phyloP scores from a whole-genome alignment of 92 coral and sea anemone species.

The Meandrina meandrites region DNA sequence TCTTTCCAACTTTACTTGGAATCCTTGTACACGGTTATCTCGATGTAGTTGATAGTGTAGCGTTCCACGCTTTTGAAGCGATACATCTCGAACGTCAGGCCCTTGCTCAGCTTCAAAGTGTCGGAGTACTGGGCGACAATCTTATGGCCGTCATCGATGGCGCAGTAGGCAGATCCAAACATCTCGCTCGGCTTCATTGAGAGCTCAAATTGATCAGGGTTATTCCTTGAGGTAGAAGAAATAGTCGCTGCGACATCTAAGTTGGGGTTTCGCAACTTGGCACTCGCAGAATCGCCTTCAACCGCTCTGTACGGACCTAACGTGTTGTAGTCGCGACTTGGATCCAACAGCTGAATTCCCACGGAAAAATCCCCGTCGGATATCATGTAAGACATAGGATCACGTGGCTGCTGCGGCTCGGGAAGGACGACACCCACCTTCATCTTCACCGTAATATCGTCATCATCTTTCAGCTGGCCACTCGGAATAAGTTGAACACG shows the following conservation, averaged over 20 bases:
- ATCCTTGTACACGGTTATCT: slow-evolving; percentile 46
- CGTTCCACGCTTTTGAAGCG: slow-evolving; percentile 49
- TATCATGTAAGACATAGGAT: slow-evolving; percentile 66
- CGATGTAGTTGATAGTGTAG: slow-evolving; percentile 67
- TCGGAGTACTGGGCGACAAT: slow-evolving; percentile 48
- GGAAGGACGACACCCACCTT: slow-evolving; percentile 59
- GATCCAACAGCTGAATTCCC: slow-evolving; percentile 66
- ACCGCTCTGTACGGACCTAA: slow-evolving; percentile 62
- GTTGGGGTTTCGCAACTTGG: slow-evolving; percentile 35
- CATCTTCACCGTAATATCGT: slow-evolving; percentile 65
- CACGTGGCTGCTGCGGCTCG: slow-evolving; percentile 56
- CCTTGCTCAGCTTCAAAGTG: slow-evolving; percentile 33
- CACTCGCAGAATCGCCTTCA: slow-evolving; percentile 29
- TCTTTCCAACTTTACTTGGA: slow-evolving; percentile 15
- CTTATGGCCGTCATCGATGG: slow-evolving; percentile 73
- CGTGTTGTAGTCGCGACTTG: slow-evolving; percentile 51
- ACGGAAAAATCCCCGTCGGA: slow-evolving; percentile 52
- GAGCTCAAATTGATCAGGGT: slow-evolving; percentile 77
- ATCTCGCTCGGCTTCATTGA: slow-evolving; percentile 40
- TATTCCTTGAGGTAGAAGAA: slow-evolving; percentile 21
- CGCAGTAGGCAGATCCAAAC: slow-evolving; percentile 74
- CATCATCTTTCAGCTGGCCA: no score
- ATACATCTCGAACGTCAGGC: slow-evolving; percentile 64
- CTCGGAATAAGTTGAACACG: slow-evolving; percentile 44
- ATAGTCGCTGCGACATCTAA: slow-evolving; percentile 15